Percentiles rank a stretch among this genome's conserved stretches.
Evolutionary conservation across 2,113 vertebrate genomes (phyloP).

Genomic region (Zosterops japonicus): DNA sequence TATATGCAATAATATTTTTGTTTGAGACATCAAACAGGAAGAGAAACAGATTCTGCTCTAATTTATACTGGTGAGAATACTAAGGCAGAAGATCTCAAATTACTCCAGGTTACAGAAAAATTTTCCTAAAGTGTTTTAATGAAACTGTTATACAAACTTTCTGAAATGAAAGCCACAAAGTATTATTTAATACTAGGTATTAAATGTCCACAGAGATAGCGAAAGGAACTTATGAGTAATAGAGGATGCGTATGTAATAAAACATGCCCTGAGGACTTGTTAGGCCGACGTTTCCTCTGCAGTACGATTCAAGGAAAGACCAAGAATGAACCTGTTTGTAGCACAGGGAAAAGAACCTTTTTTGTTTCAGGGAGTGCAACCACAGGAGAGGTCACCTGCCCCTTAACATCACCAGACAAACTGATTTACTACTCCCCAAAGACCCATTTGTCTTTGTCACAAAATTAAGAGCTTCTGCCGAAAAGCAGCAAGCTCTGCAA

Average conservation of each 20-base stretch:
- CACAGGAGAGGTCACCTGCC: slow-evolving; percentile 68
- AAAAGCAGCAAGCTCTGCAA: slow-evolving; percentile 76
- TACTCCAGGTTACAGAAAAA: not conserved
- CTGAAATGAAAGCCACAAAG: slow-evolving; percentile 28
- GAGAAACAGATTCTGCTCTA: not conserved
- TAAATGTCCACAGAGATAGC: slow-evolving; percentile 73
- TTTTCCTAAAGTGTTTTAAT: not conserved
- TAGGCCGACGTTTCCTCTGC: slow-evolving; percentile 80
- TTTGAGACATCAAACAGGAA: not conserved
- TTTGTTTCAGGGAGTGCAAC: slow-evolving; percentile 67
- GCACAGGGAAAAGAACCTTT: slow-evolving; percentile 55
- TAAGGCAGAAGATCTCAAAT: not conserved
- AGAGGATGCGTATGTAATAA: slow-evolving; percentile 75
- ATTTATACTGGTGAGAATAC: not conserved
- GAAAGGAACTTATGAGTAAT: slow-evolving; percentile 79
- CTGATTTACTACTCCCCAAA: slow-evolving; percentile 71
- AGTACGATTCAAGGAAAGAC: slow-evolving; percentile 81
- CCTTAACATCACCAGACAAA: slow-evolving; percentile 71
- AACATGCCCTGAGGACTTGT: slow-evolving; percentile 82
- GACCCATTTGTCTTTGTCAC: slow-evolving; percentile 73
- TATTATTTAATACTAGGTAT: slow-evolving; percentile 75
- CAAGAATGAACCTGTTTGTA: slow-evolving; percentile 67
- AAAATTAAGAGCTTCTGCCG: slow-evolving; percentile 75
- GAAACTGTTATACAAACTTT: not conserved
- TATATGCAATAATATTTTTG: not conserved